Conservation (phyloP, 2,113 vertebrate genomes). For the Microcebus tavaratra region DNA sequence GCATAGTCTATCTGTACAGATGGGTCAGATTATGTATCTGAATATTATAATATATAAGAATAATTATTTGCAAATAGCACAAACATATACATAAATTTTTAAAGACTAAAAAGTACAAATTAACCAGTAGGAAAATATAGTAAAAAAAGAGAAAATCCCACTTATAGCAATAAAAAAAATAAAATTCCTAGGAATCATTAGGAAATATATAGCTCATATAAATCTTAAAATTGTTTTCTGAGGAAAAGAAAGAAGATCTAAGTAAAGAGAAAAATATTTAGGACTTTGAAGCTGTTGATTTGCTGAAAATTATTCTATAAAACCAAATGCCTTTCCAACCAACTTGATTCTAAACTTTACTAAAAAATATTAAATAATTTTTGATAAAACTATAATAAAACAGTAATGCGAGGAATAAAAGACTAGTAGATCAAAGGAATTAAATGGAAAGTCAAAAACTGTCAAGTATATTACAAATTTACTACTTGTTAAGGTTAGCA, state of each 20-base stretch:
- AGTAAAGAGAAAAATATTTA: constrained; percentile 47
- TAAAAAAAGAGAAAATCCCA: neutral
- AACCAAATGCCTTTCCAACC: neutral
- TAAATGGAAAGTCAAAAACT: neutral
- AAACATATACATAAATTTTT: neutral
- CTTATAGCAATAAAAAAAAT: neutral
- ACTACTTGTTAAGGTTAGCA: constrained; percentile 12
- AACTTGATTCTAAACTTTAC: constrained; percentile 16
- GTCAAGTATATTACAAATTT: neutral
- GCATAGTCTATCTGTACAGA: neutral
- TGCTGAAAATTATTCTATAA: constrained; percentile 12
- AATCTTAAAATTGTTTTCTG: neutral
- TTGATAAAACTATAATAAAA: neutral
- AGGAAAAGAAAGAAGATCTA: neutral
- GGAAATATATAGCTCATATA: neutral
- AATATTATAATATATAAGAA: neutral
- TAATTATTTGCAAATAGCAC: constrained; percentile 7
- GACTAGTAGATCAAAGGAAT: neutral
- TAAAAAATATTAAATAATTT: constrained; percentile 8
- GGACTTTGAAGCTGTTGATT: neutral
- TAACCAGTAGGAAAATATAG: neutral
- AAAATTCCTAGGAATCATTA: neutral
- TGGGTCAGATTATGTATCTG: neutral
- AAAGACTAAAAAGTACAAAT: neutral
- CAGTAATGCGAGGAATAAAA: neutral